A percentile compares a stretch with the other conserved stretches of the same genome.
phyloP scores from a whole-genome alignment of 2,113 vertebrate genomes.

The Brachyhypopomus occidentalis region DNA sequence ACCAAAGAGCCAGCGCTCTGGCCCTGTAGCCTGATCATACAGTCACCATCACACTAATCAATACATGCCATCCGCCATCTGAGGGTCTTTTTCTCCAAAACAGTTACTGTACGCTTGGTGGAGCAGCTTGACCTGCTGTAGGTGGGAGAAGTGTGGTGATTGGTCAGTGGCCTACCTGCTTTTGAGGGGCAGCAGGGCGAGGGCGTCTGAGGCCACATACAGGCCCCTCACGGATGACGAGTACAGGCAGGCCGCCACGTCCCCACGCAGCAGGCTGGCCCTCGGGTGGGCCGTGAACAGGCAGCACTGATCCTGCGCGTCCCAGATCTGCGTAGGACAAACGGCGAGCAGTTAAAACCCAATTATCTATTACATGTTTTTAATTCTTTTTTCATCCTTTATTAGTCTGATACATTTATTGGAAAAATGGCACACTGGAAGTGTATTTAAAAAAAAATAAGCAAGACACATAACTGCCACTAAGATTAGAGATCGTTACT shows the following conservation, averaged over 20 bases:
- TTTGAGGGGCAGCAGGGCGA: slow-evolving; percentile 71
- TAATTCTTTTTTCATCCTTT: not conserved
- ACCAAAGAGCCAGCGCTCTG: no score
- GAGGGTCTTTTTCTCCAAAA: no score
- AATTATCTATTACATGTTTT: no score
- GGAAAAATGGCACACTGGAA: not conserved
- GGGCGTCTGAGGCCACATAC: slow-evolving; percentile 65
- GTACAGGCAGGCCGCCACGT: slow-evolving; percentile 70
- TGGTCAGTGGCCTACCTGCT: slow-evolving; percentile 59
- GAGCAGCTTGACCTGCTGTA: no score
- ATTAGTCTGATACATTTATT: not conserved
- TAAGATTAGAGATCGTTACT: not conserved
- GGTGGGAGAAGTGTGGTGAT: not conserved
- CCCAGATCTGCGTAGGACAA: slow-evolving; percentile 73
- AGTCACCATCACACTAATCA: no score
- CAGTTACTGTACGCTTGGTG: no score
- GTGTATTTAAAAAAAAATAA: not conserved
- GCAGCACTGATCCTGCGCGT: slow-evolving; percentile 75
- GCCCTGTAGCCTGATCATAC: no score
- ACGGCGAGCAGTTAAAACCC: not conserved
- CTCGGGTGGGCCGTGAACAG: slow-evolving; percentile 69
- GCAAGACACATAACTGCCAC: not conserved
- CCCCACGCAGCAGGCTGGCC: slow-evolving; percentile 65
- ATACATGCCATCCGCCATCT: no score
- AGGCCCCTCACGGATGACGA: slow-evolving; percentile 63